These are phyloP conservation scores for Rhabditoides inermis DNA, from an alignment of 2,888 invertebrate genomes.

Conservation along the genomic window DNA sequence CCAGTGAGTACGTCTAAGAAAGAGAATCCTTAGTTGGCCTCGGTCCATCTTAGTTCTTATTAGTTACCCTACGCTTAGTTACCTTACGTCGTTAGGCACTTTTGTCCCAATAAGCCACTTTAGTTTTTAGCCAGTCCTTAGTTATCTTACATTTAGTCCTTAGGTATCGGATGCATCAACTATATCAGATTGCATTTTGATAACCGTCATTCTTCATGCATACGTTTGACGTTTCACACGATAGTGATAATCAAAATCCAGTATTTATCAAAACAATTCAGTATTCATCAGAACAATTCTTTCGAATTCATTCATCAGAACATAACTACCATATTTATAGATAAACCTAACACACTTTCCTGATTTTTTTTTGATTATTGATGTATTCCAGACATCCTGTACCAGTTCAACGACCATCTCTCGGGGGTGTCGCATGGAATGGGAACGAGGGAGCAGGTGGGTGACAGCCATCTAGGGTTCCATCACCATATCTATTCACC, in stretches of 20 bases:
- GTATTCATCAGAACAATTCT: neutral
- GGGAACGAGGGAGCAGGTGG: constrained; percentile 36
- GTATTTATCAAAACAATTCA: neutral
- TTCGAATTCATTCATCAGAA: too few relatives aligned
- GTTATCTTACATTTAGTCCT: too few relatives aligned
- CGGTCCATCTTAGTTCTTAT: too few relatives aligned
- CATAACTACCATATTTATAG: too few relatives aligned
- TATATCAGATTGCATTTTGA: neutral
- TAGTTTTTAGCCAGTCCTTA: neutral
- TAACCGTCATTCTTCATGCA: neutral
- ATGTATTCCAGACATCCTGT: constrained; percentile 41
- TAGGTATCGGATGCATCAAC: neutral
- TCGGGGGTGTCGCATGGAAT: constrained; percentile 48
- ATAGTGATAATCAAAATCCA: neutral
- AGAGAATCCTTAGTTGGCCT: neutral
- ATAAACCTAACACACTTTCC: too few relatives aligned
- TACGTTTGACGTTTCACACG: neutral
- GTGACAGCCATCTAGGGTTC: too few relatives aligned
- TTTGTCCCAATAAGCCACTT: neutral
- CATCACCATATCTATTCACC: too few relatives aligned
- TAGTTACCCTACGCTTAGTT: too few relatives aligned
- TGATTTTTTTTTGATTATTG: too few relatives aligned
- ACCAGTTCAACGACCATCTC: constrained; percentile 36
- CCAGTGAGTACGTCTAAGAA: constrained; percentile 29
- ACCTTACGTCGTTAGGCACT: neutral